These are phyloP conservation scores for Lynx canadensis DNA, from an alignment of 2,113 vertebrate species.

Conservation along the genomic window DNA sequence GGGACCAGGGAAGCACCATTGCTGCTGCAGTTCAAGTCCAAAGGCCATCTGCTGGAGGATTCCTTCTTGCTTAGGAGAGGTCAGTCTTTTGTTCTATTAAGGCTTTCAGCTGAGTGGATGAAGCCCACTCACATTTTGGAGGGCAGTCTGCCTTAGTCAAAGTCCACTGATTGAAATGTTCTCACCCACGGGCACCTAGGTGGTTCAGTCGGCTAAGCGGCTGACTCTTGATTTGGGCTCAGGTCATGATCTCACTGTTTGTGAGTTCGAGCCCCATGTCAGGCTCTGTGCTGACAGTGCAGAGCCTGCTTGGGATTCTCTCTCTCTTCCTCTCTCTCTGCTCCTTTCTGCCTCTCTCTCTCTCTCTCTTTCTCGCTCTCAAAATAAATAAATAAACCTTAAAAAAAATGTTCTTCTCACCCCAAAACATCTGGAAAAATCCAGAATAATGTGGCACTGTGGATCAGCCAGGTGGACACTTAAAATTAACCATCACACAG, in stretches of 20 bases:
- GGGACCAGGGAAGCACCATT: neutral
- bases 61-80: neutral
- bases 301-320: too few relatives aligned
- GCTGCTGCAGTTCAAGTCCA: neutral
- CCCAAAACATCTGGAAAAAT: constrained; percentile 28
- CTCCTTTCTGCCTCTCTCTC: too few relatives aligned
- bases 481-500: neutral
- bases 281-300: too few relatives aligned
- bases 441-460: neutral
- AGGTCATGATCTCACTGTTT: too few relatives aligned
- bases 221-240: too few relatives aligned
- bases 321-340: too few relatives aligned
- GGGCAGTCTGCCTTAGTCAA: neutral
- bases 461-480: neutral
- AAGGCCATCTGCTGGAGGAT: neutral
- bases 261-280: too few relatives aligned
- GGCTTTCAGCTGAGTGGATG: neutral
- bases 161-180: neutral
- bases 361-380: too few relatives aligned
- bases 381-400: too few relatives aligned
- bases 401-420: neutral
- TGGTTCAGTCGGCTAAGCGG: too few relatives aligned
- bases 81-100: neutral
- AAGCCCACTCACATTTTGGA: neutral
- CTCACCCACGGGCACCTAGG: neutral